Base-by-base conservation (phyloP, 1,140 invertebrate species). In the Acromyrmex charruanus region DNA sequence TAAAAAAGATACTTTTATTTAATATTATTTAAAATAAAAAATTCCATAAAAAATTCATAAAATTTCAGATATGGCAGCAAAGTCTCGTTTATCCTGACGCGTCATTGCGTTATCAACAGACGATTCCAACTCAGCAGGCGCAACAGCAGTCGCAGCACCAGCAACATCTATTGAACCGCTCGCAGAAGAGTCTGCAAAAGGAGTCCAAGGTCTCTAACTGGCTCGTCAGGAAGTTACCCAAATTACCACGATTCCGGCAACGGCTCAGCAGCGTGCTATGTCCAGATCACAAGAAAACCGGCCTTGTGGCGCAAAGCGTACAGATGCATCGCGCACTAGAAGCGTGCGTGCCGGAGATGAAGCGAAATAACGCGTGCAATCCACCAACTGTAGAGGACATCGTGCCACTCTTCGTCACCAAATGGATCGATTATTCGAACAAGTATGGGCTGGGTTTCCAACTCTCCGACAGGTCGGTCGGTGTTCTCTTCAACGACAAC, bases 361-460 rank as follows among this genome's bases (percentile, higher is more conserved):
- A 88, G 25, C 89, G 88, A 10, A 90, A 89, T 21, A 88, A 92
- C 12, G 66, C 87, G 55, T 77, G 80, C 7, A 93, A 93, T 81
- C 91, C 93, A 2, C 96, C 97, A 10, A 95, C 96, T 10, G 93
- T 95, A 58, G 95, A 96, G 4, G 89, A 93, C 9, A 55, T 97
- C 6, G 82, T 89, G 7, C 97, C 72, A 94, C 97, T 93, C 95
- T 97, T 94, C 97, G 97, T 97, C 94, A 98, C 88, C 21, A 97
- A 97, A 90, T 97, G 97, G 97, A 97, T 98, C 61, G 97, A 97
- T 93, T 97, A 97, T 92, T 97, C 97, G 0, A 97, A 97, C 93
- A 97, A 97, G 87, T 97, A 97, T 90, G 97, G 97, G 7, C 96
- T 97, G 85, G 97, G 97, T 28, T 97, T 97, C 92, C 97, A 97